Conservation (phyloP, 2,888 invertebrate species). For the Pseudanteris insignis region DNA sequence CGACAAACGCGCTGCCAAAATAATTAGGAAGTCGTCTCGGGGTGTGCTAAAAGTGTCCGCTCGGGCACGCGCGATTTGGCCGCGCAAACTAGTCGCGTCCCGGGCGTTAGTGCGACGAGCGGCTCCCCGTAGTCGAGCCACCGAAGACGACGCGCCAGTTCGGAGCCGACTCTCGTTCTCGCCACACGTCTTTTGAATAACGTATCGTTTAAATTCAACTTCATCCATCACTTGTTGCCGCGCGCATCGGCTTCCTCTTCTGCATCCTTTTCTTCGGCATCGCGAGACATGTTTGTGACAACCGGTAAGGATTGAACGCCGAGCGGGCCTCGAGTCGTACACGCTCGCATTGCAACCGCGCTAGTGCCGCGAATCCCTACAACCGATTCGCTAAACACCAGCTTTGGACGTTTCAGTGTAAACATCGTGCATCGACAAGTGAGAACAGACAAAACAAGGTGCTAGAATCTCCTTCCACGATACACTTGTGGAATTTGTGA, state of each 20-base stretch:
- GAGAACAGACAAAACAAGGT: too few relatives aligned
- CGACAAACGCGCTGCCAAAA: conserved; percentile 74
- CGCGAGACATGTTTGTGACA: conserved; percentile 20
- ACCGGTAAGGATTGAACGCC: conserved; percentile 17
- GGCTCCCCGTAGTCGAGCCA: conserved; percentile 57
- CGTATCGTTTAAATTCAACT: conserved; percentile 5
- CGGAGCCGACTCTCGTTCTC: conserved; percentile 30
- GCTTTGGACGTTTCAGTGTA: too few relatives aligned
- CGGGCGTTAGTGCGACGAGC: conserved; percentile 68
- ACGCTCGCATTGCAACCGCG: background rate
- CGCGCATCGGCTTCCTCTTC: background rate
- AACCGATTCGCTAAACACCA: background rate
- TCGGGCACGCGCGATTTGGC: conserved; percentile 68
- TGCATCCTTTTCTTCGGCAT: conserved; percentile 3
- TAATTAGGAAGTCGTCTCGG: conserved; percentile 79
- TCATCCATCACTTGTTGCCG: background rate
- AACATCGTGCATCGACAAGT: conserved; percentile 10
- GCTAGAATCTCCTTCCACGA: too few relatives aligned
- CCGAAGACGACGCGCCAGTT: conserved; percentile 22
- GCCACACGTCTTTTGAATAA: conserved; percentile 11
- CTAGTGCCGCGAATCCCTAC: background rate
- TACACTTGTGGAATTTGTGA: too few relatives aligned
- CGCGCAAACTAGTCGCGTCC: conserved; percentile 59
- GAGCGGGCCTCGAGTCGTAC: too few relatives aligned
- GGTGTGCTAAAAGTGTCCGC: conserved; percentile 73